Percentiles rank a stretch among this genome's conserved stretches.
These are phyloP conservation scores for Pterocles gutturalis DNA, from an alignment of 2,113 vertebrate species.

Conservation along the genomic window DNA sequence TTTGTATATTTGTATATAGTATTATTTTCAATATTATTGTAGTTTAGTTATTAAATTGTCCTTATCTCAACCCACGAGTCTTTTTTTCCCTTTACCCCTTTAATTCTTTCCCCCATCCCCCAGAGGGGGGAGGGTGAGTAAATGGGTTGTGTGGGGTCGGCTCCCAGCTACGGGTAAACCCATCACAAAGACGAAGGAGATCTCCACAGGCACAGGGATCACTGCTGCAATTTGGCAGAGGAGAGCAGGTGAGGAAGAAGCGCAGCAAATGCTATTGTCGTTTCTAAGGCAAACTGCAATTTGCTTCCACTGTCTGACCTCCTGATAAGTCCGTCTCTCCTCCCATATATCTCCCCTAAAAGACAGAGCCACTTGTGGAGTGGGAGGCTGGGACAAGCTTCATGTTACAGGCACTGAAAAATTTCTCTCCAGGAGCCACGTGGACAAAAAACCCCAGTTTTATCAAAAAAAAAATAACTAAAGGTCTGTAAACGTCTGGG, in stretches of 20 bases:
- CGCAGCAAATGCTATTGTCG: not conserved
- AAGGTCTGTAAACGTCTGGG: not conserved
- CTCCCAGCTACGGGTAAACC: too few relatives aligned
- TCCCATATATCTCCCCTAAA: not conserved
- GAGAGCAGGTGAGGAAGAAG: not conserved
- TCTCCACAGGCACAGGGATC: rapidly evolving
- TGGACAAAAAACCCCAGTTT: not conserved
- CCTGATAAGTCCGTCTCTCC: not conserved
- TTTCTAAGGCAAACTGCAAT: not conserved
- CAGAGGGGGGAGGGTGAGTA: too few relatives aligned
- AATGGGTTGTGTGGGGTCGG: too few relatives aligned
- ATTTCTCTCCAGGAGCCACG: not conserved
- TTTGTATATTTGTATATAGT: too few relatives aligned
- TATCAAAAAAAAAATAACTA: not conserved
- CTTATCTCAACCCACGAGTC: too few relatives aligned
- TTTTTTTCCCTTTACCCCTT: too few relatives aligned
- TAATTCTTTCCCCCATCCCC: too few relatives aligned
- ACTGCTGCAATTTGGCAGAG: not conserved
- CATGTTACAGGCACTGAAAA: not conserved
- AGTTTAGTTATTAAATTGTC: too few relatives aligned
- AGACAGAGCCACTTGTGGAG: not conserved
- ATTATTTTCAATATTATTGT: too few relatives aligned
- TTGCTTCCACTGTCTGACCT: not conserved
- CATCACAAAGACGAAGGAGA: not conserved
- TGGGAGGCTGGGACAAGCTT: not conserved